Percentiles rank a stretch among this genome's conserved stretches.
phyloP scores from a whole-genome alignment of 2,888 invertebrate genomes.

The Psylliodes chrysocephalus region DNA sequence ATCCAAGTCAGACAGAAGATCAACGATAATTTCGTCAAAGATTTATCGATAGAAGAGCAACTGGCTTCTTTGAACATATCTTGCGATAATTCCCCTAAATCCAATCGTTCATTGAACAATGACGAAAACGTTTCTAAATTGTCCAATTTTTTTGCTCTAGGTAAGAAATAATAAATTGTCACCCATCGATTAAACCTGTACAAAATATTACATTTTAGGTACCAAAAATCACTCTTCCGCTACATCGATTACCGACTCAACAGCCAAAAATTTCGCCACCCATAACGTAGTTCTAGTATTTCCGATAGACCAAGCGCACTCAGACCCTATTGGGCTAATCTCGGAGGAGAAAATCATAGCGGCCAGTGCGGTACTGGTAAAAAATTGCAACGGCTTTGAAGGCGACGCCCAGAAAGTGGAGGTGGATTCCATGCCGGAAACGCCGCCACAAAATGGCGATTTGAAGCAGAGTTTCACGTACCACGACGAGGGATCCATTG shows the following conservation, averaged over 20 bases:
- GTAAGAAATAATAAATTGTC: slow-evolving; percentile 38
- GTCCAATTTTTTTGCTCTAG: slow-evolving; percentile 52
- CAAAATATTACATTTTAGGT: slow-evolving; percentile 3
- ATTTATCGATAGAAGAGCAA: slow-evolving; percentile 52
- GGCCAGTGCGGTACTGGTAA: slow-evolving; percentile 59
- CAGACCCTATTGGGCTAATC: slow-evolving; percentile 65
- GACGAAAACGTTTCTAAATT: slow-evolving; percentile 48
- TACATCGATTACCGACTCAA: neutral
- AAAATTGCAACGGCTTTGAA: slow-evolving; percentile 47
- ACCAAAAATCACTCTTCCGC: slow-evolving; percentile 10
- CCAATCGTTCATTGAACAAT: slow-evolving; percentile 43
- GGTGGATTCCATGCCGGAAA: slow-evolving; percentile 32
- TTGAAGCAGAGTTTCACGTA: slow-evolving; percentile 74
- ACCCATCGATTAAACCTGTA: neutral
- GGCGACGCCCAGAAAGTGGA: slow-evolving; percentile 34
- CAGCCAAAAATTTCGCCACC: neutral
- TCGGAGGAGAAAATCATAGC: slow-evolving; percentile 72
- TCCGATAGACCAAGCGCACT: slow-evolving; percentile 66
- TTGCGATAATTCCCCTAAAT: slow-evolving; percentile 53
- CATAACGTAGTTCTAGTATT: slow-evolving; percentile 71
- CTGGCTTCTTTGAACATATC: slow-evolving; percentile 50
- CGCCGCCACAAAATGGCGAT: slow-evolving; percentile 43
- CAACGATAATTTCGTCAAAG: slow-evolving; percentile 48
- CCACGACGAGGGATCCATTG: slow-evolving; percentile 91
- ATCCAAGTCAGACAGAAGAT: slow-evolving; percentile 54